Evolutionary conservation across 1,140 invertebrate genomes (phyloP), one percentile per base, ranked within the genome.

Genomic region (Drosophila funebris): DNA sequence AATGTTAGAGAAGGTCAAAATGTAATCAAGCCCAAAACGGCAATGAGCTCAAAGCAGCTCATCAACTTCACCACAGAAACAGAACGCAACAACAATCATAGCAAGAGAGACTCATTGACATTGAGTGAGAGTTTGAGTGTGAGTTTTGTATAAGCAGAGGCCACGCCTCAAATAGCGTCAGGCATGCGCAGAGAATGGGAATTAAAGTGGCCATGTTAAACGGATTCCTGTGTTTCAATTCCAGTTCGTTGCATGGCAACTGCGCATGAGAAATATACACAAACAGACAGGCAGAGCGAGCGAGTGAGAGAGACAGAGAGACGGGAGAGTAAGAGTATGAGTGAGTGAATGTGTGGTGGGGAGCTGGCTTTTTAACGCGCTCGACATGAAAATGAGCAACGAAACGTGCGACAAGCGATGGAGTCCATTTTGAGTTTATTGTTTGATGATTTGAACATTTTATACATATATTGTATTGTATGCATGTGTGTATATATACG

Each of bases 341-440:
- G 63, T 33, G 7, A 36, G 33, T 22, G 56, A 50, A 16, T 24
- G 54, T 63, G 71, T 41, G 36, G 63, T 61, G 74, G 75, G 71
- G 61, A 76, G 58, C 54, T 73, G 43, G 68, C 76, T 87, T 87
- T 85, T 85, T 87, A 85, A 81, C 77, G 77, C 82, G 78, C 83
- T 87, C 82, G 83, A 88, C 83, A 85, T 82, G 88, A 90, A 90
- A 90, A 90, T 90, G 89, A 89, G 89, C 84, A 89, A 71, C 82
- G 73, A 89, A 90, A 89, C 81, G 74, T 82, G 82, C 73, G 82
- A 75, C 84, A 78, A 90, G 90, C 88, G 83, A 90, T 76, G 89
- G 90, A 91, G 90, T 91, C 90, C 90, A 91, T 91, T 91, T 91
- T 91, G 87, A 91, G 90, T 91, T 91, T 91, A 91, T 91, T 91